Percentiles rank a stretch among this genome's conserved stretches.
Conservation (phyloP, 2,797 vertebrate species). For the Sebastes umbrosus region DNA sequence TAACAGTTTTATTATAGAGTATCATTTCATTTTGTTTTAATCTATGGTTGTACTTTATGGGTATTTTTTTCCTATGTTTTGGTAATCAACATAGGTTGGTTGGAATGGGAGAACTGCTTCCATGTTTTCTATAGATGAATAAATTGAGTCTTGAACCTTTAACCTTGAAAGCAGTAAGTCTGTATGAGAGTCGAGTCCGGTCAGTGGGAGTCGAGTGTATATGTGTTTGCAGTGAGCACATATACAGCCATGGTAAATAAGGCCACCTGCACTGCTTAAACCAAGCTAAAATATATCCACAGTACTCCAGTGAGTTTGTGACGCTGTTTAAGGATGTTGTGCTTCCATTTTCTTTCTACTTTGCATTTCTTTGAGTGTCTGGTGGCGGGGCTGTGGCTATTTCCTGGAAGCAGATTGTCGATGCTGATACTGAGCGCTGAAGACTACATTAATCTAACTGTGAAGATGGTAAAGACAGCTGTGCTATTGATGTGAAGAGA, state of each 20-base stretch:
- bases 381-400: background rate
- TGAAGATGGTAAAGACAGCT: constrained; percentile 6
- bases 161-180: background rate
- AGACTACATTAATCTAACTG: constrained; percentile 15
- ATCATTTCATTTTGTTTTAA: background rate
- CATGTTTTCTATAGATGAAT: background rate
- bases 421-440: background rate
- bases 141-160: background rate
- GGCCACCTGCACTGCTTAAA: background rate
- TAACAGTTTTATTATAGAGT: background rate
- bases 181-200: background rate
- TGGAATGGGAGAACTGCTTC: background rate
- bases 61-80: background rate
- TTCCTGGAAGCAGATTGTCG: background rate
- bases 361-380: background rate
- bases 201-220: background rate
- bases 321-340: background rate
- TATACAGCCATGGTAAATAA: background rate
- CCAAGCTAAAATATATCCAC: background rate
- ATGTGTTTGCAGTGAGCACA: background rate
- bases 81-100: too few relatives aligned
- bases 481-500: constrained; percentile 11
- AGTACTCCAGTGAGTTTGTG: background rate
- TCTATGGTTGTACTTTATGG: background rate
- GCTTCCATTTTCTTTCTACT: background rate